Base-by-base conservation (phyloP, 2,888 invertebrate genomes). In the Phlogophora meticulosa region DNA sequence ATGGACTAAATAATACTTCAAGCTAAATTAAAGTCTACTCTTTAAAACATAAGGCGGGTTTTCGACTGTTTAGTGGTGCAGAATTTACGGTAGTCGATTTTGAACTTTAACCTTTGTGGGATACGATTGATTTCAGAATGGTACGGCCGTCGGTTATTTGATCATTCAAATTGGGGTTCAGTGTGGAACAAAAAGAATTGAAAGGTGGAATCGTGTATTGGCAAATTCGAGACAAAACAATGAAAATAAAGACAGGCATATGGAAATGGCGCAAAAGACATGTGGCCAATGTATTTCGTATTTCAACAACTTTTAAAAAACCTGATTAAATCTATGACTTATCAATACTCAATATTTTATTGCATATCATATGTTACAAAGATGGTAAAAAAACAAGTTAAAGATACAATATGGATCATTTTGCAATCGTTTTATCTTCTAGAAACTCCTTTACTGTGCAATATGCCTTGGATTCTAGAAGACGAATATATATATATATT, bases 1-100 rank as follows among this genome's bases (percentile, higher is more conserved):
- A 87, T 85, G 85, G 85, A 86, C 87, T 7, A 24, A 0, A 1
- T n/a, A n/a, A 1, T 7, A 22, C 4, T 32, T 2, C 32, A 28
- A 13, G 0, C 4, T 2, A 71, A 51, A 48, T 17, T 55, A 4
- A 17, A 24, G 57, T 40, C 20, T 74, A 65, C 57, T 9, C 1
- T 1, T 0, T 0, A 5, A 3, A 0, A 0, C 0, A 0, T 38
- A 52, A 51, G 55, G 13, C 4, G 0, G 0, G 40, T 46, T 60
- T 57, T 69, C 13, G 20, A 2, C 2, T 46, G 38, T 9, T n/a
- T 15, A 2, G 0, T 1, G 1, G 0, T 0, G 0, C 1, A 2
- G 1, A 10, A 45, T 17, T 10, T 13, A 1, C n/a, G 15, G 11
- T 62, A 42, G 24, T 24, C 3, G 34, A 62, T 40, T 66, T 62